Base-by-base conservation (phyloP, 2,113 vertebrate genomes). In the Hucho hucho region DNA sequence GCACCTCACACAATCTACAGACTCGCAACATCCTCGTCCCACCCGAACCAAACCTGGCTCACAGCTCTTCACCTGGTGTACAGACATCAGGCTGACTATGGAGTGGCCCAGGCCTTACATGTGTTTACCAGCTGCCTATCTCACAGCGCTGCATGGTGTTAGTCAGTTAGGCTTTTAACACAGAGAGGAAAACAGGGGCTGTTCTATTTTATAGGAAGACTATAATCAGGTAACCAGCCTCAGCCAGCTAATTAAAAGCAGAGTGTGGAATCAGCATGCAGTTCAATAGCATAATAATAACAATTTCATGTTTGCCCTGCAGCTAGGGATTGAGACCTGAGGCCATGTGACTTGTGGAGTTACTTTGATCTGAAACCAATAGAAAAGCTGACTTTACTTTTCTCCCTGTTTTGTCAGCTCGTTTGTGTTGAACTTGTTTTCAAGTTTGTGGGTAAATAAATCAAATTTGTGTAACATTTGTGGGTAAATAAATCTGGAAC, bases 361-460 rank as follows among this genome's bases (percentile, higher is more conserved):
- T 79, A 81, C 92, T 93, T 93, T 92, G 91, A 93, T 91, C 90
- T 92, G 76, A 89, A 89, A 89, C 82, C 80, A 83, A 88, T 88
- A 81, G 84, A 91, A 89, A 83, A 87, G 87, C 84, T 86, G 88
- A 89, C 83, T 91, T 92, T 85, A 85, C 82, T 82, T 77, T 65
- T 53, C 77, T 75, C 70, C 64, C 43, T 43, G 43, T 78, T 80
- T 90, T 80, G 77, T 79, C 78, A 70, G 85, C 83, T 89, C 84
- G 88, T 93, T 91, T 86, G 83, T 86, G 87, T 87, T 80, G 16
- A 61, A 43, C 32, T 63, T 77, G 83, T 85, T 43, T 11, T 43
- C 2, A 43, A 9, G 9, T 11, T 2, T 43, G 37, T 43, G 37
- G 37, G 37, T 43, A 43, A 43, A 43, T 43, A 43, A 11, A 43